These are phyloP conservation scores for Dilophus febrilis DNA, from an alignment of 2,888 invertebrate genomes.

Conservation along the genomic window DNA sequence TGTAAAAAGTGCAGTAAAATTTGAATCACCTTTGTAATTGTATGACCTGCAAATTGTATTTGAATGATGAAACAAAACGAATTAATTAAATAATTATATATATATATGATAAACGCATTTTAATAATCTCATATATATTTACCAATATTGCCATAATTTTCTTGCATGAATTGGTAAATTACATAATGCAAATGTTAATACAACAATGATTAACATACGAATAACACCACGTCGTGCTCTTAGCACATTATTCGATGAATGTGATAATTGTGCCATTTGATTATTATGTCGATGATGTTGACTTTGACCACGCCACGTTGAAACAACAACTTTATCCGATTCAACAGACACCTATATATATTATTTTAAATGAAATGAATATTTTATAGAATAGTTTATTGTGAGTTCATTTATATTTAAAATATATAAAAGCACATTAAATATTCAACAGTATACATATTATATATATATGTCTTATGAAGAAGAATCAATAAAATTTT, in stretches of 20 bases:
- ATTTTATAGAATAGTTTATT: too few relatives aligned
- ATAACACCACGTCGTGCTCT: slow-evolving; percentile 71
- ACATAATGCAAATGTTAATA: slow-evolving; percentile 74
- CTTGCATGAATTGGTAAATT: slow-evolving; percentile 79
- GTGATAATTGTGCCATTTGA: slow-evolving; percentile 42
- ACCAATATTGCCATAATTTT: slow-evolving; percentile 76
- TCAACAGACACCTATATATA: slow-evolving; percentile 30
- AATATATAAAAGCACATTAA: too few relatives aligned
- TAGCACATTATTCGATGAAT: slow-evolving; percentile 57
- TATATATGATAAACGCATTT: not conserved
- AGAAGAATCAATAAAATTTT: too few relatives aligned
- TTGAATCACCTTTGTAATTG: slow-evolving; percentile 49
- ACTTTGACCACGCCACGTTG: slow-evolving; percentile 25
- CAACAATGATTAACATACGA: slow-evolving; percentile 75
- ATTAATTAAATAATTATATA: not conserved
- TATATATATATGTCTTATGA: too few relatives aligned
- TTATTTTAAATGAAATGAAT: too few relatives aligned
- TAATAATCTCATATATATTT: slow-evolving; percentile 13
- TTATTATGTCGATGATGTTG: slow-evolving; percentile 30
- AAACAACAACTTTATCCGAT: slow-evolving; percentile 26
- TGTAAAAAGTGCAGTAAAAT: slow-evolving; percentile 61
- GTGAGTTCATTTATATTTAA: too few relatives aligned
- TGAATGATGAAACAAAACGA: too few relatives aligned
- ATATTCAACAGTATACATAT: too few relatives aligned
- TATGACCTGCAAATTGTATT: slow-evolving; percentile 29